Conservation (phyloP, 1,140 invertebrate genomes). For the Platorchestia sp. region DNA sequence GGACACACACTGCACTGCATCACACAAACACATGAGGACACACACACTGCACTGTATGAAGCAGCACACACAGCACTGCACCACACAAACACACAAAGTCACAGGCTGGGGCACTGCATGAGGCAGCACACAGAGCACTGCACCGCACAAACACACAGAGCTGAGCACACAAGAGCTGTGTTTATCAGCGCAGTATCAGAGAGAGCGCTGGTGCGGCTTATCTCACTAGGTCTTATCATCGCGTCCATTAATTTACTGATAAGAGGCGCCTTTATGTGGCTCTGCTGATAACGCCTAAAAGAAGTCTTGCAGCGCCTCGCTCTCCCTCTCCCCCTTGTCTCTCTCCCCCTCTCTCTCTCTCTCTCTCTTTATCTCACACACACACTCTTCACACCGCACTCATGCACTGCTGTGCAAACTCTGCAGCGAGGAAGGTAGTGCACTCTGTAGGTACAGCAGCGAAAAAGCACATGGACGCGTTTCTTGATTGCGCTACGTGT, state of each 20-base stretch:
- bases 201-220: conserved; percentile 33
- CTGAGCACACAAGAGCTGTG: conserved; percentile 3
- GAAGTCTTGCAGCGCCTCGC: conserved; percentile 21
- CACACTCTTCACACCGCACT: conserved; percentile 58
- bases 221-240: conserved; percentile 50
- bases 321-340: conserved; percentile 65
- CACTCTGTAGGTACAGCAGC: neutral
- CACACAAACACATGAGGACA: neutral
- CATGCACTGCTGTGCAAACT: conserved; percentile 53
- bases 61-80: neutral
- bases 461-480: neutral
- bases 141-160: neutral
- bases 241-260: conserved; percentile 51
- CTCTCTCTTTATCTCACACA: conserved; percentile 54
- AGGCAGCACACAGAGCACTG: neutral
- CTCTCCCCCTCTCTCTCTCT: conserved; percentile 70
- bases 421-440: neutral
- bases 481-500: neutral
- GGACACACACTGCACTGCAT: too few species aligned
- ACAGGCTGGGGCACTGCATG: neutral
- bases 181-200: conserved; percentile 39
- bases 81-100: neutral
- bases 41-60: neutral
- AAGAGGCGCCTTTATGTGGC: conserved; percentile 36
- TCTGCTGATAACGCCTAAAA: conserved; percentile 42